A percentile compares a stretch with the other conserved stretches of the same genome.
These are phyloP conservation scores for Limnodromus scolopaceus DNA, from an alignment of 2,797 vertebrate species.

Conservation along the genomic window DNA sequence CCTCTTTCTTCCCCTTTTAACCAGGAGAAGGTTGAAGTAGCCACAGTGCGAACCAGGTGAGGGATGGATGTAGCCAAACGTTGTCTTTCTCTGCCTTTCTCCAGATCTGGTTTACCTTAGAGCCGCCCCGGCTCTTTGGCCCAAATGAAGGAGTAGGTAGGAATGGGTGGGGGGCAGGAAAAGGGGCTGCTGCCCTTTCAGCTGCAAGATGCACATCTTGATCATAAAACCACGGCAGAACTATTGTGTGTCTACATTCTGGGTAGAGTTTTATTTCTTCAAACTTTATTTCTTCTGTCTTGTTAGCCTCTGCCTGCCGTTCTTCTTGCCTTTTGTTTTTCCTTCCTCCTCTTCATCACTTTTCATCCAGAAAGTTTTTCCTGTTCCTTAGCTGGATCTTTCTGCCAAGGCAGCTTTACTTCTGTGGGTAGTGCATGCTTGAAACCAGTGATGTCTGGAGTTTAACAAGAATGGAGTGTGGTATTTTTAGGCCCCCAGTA, in stretches of 20 bases:
- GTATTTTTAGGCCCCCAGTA: neutral
- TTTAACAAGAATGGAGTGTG: neutral
- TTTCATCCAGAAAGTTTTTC: neutral
- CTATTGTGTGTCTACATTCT: neutral
- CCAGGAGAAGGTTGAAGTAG: neutral
- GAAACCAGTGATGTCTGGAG: neutral
- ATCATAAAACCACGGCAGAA: neutral
- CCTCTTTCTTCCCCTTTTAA: neutral
- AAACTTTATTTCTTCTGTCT: neutral
- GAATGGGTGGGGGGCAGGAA: neutral
- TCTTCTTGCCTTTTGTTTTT: neutral
- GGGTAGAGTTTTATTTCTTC: neutral
- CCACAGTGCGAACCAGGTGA: neutral
- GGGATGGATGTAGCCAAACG: neutral
- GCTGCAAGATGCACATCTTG: neutral
- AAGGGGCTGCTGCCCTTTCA: neutral
- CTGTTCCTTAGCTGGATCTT: neutral
- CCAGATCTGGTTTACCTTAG: neutral
- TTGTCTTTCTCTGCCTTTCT: neutral
- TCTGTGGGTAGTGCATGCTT: neutral
- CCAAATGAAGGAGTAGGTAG: neutral
- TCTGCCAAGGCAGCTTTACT: neutral
- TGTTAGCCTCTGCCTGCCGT: neutral
- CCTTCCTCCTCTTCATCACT: neutral
- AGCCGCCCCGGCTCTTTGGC: neutral